Evolutionary conservation across 2,113 vertebrate genomes (phyloP).

Genomic region (Eidolon helvum): DNA sequence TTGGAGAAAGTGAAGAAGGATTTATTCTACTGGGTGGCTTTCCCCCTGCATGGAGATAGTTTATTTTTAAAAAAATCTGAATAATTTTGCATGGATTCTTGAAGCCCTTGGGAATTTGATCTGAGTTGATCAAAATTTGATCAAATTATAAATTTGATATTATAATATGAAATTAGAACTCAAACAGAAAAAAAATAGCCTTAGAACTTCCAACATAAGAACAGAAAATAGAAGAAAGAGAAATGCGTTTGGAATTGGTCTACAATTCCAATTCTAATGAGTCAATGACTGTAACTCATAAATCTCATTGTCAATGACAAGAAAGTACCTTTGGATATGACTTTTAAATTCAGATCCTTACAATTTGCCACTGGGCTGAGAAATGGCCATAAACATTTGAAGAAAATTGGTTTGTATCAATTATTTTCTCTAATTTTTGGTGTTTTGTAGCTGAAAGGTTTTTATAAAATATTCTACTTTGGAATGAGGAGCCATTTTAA

Average conservation of each 20-base stretch:
- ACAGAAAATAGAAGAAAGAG: neutral
- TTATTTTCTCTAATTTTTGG: neutral
- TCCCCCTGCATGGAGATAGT: neutral
- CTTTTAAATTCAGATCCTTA: neutral
- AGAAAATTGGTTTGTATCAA: neutral
- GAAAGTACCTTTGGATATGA: neutral
- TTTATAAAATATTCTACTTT: neutral
- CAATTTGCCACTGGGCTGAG: neutral
- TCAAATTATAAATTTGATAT: neutral
- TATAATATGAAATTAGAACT: neutral
- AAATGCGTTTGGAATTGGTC: neutral
- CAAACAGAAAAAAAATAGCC: neutral
- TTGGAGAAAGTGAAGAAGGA: neutral
- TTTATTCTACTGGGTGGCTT: neutral
- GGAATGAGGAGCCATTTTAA: neutral
- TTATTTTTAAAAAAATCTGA: neutral
- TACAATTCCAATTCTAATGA: neutral
- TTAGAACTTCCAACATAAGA: neutral
- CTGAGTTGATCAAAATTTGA: neutral
- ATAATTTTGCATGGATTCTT: neutral
- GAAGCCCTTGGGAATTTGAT: neutral
- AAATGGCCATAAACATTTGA: neutral
- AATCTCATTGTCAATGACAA: neutral
- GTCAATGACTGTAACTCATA: neutral
- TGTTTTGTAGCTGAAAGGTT: neutral